Percentiles rank a stretch among this genome's conserved stretches.
Evolutionary conservation across 1,140 invertebrate species (phyloP).

Genomic region (Panagrolaimus sp.): DNA sequence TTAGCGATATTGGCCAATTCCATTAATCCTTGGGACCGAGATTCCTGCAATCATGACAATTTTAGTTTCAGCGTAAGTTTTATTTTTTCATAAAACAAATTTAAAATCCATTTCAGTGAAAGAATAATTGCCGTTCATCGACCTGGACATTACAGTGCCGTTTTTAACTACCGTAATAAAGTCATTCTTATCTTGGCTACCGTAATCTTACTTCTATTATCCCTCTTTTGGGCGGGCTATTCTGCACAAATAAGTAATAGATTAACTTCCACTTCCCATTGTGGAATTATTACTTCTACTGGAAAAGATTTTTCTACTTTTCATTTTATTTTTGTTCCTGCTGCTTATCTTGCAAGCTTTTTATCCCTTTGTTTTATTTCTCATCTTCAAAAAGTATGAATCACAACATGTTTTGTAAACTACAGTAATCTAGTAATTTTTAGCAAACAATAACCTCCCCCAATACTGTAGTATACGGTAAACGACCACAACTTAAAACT

Average conservation of each 20-base stretch:
- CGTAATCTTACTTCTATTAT: background rate
- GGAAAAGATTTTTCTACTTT: constrained; percentile 15
- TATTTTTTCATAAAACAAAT: background rate
- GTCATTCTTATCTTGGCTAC: background rate
- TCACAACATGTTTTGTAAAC: background rate
- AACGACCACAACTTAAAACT: constrained; percentile 9
- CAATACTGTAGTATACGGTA: background rate
- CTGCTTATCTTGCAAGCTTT: constrained; percentile 17
- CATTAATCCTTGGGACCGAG: constrained; percentile 25
- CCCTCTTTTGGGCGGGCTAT: constrained; percentile 19
- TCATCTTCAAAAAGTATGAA: background rate
- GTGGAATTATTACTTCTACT: constrained; percentile 22
- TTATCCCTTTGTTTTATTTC: constrained; percentile 15
- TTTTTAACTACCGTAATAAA: background rate
- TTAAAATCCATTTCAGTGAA: background rate
- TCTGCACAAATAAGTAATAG: background rate
- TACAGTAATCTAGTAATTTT: too few relatives aligned
- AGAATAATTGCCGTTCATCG: too few relatives aligned
- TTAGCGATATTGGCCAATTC: constrained; percentile 26
- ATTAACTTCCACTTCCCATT: constrained; percentile 2
- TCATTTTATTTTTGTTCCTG: constrained; percentile 19
- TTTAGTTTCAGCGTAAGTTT: constrained; percentile 17
- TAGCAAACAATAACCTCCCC: too few relatives aligned
- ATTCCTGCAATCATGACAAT: constrained; percentile 16
- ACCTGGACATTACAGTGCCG: too few relatives aligned